Evolutionary conservation across 2,797 vertebrate species (phyloP), one percentile per base, ranked within the genome.

Genomic region (Smutsia temminckii): DNA sequence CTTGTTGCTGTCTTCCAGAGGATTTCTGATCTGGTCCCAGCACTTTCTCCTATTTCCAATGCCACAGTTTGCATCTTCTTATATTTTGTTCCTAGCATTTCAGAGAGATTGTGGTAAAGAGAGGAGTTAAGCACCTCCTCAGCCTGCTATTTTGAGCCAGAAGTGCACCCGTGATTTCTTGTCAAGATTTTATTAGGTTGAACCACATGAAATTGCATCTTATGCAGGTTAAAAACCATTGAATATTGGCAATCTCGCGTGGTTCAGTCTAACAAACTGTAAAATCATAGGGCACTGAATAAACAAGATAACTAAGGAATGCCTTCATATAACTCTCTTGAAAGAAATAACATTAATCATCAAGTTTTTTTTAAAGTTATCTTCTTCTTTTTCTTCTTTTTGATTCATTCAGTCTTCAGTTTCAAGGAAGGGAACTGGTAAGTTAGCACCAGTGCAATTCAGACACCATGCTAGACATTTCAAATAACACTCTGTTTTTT

Each of bases 141-240:
- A n/a, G 69, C 53, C 77, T 83, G 21, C 64, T 86, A 37, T 46
- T 78, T 78, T 66, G 61, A 92, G n/a, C 27, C 80, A 27, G 59
- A 89, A 63, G 69, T 27, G 13, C 78, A 64, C 37, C 57, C 51
- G 68, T 9, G 32, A 87, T 34, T 59, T 46, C 84, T 87, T 80
- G 53, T 49, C 14, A n/a, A 87, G 79, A 37, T 66, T 49, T 46
- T 51, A 66, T 49, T 86, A 59, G 55, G 18, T 42, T 85, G 77
- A 96, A 77, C 51, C 40, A 25, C 49, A 49, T 17, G 55, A 84
- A 95, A 96, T 12, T 89, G 61, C 49, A 57, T 88, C 88, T 91
- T 77, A 37, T 37, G 16, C 64, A 32, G 40, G 68, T 91, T 49
- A 94, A 71, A 40, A 85, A 23, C 37, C 71, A 55, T 72, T 1